phyloP scores from a whole-genome alignment of 2,113 vertebrate genomes.

The Otis tarda region DNA sequence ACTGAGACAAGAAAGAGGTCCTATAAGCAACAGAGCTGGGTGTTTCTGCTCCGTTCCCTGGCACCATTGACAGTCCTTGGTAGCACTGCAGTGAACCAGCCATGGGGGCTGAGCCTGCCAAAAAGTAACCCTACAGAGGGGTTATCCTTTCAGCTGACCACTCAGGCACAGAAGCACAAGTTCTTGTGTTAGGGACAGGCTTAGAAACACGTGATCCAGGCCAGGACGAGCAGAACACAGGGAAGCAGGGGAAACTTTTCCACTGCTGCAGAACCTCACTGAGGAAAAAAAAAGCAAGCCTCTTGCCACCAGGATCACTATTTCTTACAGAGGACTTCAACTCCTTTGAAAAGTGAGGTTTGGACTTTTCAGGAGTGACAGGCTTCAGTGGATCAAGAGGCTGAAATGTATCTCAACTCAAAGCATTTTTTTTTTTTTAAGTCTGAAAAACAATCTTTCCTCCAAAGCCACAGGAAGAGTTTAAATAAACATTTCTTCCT shows the following conservation, averaged over 20 bases:
- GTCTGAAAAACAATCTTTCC: conserved; percentile 44
- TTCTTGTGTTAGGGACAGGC: neutral
- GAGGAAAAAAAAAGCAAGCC: neutral
- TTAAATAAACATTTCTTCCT: conserved; percentile 63
- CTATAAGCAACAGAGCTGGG: neutral
- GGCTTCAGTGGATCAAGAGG: conserved; percentile 30
- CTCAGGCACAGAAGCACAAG: neutral
- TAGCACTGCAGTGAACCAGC: neutral
- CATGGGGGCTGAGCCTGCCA: neutral
- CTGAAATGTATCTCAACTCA: conserved; percentile 42
- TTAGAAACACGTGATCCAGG: neutral
- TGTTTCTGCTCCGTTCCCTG: neutral
- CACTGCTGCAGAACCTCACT: neutral
- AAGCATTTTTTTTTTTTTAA: neutral
- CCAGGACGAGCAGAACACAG: neutral
- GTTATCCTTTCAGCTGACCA: neutral
- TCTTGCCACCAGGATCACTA: neutral
- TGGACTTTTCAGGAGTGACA: conserved; percentile 7
- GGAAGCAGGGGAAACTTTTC: neutral
- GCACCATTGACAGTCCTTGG: neutral
- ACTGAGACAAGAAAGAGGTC: neutral
- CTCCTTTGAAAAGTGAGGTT: neutral
- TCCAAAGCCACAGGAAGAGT: conserved; percentile 48
- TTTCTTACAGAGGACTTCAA: neutral
- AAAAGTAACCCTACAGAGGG: neutral